Evolutionary conservation across 2,113 vertebrate species (phyloP), one percentile per base, ranked within the genome.

Genomic region (Macquaria ambigua): DNA sequence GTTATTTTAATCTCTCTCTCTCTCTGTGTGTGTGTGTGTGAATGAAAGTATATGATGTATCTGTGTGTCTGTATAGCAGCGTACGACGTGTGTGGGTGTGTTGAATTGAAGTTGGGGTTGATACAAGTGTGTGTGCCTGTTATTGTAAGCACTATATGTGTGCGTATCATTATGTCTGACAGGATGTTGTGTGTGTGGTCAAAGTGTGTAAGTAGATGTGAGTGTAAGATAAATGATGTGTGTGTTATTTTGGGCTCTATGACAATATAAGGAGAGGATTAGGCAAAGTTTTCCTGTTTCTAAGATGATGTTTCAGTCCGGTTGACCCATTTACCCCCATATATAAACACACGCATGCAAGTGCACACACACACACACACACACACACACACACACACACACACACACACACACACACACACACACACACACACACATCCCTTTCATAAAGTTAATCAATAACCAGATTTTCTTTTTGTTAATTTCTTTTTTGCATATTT

Each of bases 251-350:
- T 83, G 70, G 89, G 87, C 84, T 3, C 73, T 70, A 71, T 83
- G 90, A 92, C 89, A 91, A 90, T 84, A 66, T 85, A 69, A 79
- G 77, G 81, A 89, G 68, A 89, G 79, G 86, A 92, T 93, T 93
- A 93, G 86, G 34, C 87, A 93, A 93, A 74, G 77, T 94, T 93
- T 94, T 88, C 92, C 91, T 81, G 79, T 89, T 89, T 89, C 83
- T 86, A 79, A 81, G 83, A 90, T 64, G 74, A 87, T 88, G 70
- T 82, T 86, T 81, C 16, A 67, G 79, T 82, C 85, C 80, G 71
- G 75, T 70, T 86, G 66, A 88, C 82, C 79, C 63, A 70, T 82
- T 86, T 88, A 74, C 70, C 69, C 71, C 67, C 68, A 74, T 55
- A 67, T n/a, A 74, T 68, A 85, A 81, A 89, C 64, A 72, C 39